Percentiles rank a stretch among this genome's conserved stretches.
Conservation (phyloP, 2,797 vertebrate genomes). For the Anabas testudineus region DNA sequence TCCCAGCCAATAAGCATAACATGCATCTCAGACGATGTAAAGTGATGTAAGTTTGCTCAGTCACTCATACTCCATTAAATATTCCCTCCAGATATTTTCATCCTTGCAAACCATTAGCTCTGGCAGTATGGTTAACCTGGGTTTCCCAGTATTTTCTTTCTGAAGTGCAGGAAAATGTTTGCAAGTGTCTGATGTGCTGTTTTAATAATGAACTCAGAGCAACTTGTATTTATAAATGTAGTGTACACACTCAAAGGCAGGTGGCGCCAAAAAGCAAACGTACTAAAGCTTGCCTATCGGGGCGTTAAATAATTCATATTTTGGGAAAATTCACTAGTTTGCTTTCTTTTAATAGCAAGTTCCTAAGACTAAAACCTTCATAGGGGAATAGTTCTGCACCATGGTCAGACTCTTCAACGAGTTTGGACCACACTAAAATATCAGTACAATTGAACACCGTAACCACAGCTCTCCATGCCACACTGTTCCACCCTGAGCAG, state of each 20-base stretch:
- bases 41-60: slow-evolving; percentile 42
- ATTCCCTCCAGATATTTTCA: slow-evolving; percentile 56
- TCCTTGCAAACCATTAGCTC: slow-evolving; percentile 53
- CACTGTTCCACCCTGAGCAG: too few relatives aligned
- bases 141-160: slow-evolving; percentile 46
- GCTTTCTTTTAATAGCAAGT: not conserved
- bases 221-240: not conserved
- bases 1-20: slow-evolving; percentile 41
- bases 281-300: too few relatives aligned
- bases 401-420: too few relatives aligned
- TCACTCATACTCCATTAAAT: slow-evolving; percentile 58
- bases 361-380: too few relatives aligned
- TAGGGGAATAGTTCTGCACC: too few relatives aligned
- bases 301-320: not conserved
- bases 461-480: too few relatives aligned
- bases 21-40: slow-evolving; percentile 45
- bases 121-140: slow-evolving; percentile 9
- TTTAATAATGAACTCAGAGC: slow-evolving; percentile 5
- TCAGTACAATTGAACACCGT: too few relatives aligned
- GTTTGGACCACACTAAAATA: too few relatives aligned
- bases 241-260: too few relatives aligned
- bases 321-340: not conserved
- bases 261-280: too few relatives aligned
- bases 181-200: not conserved
- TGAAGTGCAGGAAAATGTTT: slow-evolving; percentile 10